Percentiles rank a stretch among this genome's conserved stretches.
Conservation (phyloP, 2,113 vertebrate genomes). For the Shinisaurus crocodilurus region DNA sequence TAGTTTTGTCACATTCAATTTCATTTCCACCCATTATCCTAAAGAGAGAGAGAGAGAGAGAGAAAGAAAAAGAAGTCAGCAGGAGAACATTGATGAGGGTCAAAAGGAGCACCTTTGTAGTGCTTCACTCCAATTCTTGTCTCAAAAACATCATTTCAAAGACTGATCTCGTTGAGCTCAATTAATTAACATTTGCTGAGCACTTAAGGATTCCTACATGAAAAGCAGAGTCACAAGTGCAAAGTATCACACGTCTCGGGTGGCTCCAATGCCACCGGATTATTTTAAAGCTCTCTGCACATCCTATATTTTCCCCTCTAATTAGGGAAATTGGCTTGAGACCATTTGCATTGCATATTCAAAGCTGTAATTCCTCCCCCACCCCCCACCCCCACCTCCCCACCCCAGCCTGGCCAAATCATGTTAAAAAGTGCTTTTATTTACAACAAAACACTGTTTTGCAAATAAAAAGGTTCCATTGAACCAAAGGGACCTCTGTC, state of each 20-base stretch:
- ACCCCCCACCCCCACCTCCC: too few species aligned
- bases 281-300: fast-evolving
- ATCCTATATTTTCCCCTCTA: not conserved
- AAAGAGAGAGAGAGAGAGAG: not conserved
- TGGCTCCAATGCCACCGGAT: fast-evolving
- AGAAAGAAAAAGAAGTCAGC: not conserved
- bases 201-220: not conserved
- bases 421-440: fast-evolving
- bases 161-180: fast-evolving
- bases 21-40: not conserved
- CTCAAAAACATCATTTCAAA: not conserved
- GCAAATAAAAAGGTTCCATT: not conserved
- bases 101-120: not conserved
- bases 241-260: not conserved
- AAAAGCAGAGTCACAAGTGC: not conserved
- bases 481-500: fast-evolving
- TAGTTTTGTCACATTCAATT: not conserved
- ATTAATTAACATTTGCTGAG: not conserved
- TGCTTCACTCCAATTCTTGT: not conserved
- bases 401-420: not conserved
- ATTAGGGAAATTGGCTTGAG: not conserved
- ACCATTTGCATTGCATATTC: not conserved
- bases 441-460: fast-evolving
- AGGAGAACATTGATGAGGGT: fast-evolving
- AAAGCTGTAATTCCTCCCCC: not conserved